Evolutionary conservation across 2,888 invertebrate species (phyloP).

Genomic region (Amphimallon solstitiale): DNA sequence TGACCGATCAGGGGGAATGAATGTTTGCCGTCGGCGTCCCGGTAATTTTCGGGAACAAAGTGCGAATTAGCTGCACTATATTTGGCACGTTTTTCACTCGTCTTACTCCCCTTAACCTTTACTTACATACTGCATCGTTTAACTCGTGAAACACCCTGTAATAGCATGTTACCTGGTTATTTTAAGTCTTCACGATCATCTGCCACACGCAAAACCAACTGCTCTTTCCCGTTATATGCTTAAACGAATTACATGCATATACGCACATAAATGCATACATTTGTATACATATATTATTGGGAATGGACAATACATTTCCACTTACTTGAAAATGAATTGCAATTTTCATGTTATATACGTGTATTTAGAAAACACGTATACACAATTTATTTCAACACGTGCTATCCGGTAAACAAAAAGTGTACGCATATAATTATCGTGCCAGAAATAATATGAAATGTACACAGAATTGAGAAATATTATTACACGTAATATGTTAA

Average conservation of each 20-base stretch:
- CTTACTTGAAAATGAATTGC: conserved; percentile 12
- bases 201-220: conserved; percentile 35
- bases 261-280: conserved; percentile 2
- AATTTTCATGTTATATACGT: conserved; percentile 19
- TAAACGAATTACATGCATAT: conserved; percentile 11
- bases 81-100: conserved; percentile 34
- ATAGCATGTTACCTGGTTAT: conserved; percentile 36
- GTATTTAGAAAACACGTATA: conserved; percentile 14
- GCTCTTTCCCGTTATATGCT: conserved; percentile 33
- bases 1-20: conserved; percentile 20
- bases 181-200: conserved; percentile 36
- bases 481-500: no score
- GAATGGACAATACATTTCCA: conserved; percentile 1
- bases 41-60: conserved; percentile 35
- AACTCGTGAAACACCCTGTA: conserved; percentile 37
- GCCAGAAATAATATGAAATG: background rate
- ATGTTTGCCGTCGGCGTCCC: conserved; percentile 34
- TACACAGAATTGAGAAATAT: no score
- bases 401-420: conserved; percentile 8
- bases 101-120: conserved; percentile 24
- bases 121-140: conserved; percentile 30
- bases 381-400: conserved; percentile 29
- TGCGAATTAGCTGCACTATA: conserved; percentile 38
- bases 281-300: background rate
- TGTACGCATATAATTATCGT: conserved; percentile 4